A percentile compares a stretch with the other conserved stretches of the same genome.
phyloP scores from a whole-genome alignment of 2,797 vertebrate genomes.

The Pseudotriccus pelzelni region DNA sequence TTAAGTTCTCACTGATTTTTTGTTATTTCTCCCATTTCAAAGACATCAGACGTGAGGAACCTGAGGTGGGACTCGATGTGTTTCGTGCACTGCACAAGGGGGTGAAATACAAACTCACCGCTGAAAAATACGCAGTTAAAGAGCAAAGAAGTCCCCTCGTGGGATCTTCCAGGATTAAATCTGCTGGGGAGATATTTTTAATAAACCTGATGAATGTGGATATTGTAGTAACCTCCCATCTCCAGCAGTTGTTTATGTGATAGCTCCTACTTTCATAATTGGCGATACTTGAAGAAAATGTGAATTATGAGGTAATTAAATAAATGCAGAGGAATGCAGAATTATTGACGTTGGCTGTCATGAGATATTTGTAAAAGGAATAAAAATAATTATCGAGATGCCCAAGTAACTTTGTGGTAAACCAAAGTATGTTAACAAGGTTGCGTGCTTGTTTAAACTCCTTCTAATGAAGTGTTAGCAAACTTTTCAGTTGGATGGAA shows the following conservation, averaged over 20 bases:
- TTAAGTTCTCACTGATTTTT: neutral
- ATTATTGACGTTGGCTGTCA: slow-evolving; percentile 59
- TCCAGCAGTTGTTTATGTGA: neutral
- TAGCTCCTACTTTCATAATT: slow-evolving; percentile 7
- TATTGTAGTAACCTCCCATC: neutral
- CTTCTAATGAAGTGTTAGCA: slow-evolving; percentile 79
- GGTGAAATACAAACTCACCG: neutral
- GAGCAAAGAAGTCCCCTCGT: neutral
- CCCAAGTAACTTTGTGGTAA: slow-evolving; percentile 68
- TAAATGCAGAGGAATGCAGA: slow-evolving; percentile 33
- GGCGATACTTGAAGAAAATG: slow-evolving; percentile 18
- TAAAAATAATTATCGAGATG: slow-evolving; percentile 62
- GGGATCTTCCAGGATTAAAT: neutral
- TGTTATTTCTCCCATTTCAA: neutral
- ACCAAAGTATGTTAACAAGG: slow-evolving; percentile 76
- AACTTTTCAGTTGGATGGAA: slow-evolving; percentile 73
- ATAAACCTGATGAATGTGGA: neutral
- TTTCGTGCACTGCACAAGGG: neutral
- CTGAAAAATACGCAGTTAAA: neutral
- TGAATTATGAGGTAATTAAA: slow-evolving; percentile 31
- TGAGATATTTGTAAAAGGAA: slow-evolving; percentile 60
- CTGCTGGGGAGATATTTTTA: neutral
- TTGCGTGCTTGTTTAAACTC: slow-evolving; percentile 73
- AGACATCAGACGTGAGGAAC: neutral
- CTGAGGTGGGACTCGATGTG: neutral